Evolutionary conservation across 2,888 invertebrate species (phyloP).

Genomic region (Drosophila phalerata): DNA sequence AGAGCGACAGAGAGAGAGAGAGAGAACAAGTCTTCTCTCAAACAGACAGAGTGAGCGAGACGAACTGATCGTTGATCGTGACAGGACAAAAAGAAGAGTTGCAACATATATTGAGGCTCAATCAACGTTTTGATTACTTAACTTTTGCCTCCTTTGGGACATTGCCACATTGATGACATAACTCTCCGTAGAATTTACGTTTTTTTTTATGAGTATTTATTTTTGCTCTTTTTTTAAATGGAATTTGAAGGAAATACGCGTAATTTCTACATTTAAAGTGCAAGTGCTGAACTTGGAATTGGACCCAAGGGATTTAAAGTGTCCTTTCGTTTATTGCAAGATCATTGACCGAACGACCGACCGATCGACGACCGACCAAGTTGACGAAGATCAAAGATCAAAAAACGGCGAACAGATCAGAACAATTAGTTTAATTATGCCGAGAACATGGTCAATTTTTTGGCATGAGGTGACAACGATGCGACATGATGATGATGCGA

Average conservation of each 20-base stretch:
- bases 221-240: conserved; percentile 1
- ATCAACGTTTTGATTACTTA: conserved; percentile 63
- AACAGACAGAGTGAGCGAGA: not conserved
- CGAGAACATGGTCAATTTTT: conserved; percentile 59
- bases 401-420: conserved; percentile 38
- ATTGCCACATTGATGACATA: conserved; percentile 76
- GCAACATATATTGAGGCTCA: conserved; percentile 9
- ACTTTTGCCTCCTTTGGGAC: conserved; percentile 44
- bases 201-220: not conserved
- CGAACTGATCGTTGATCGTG: conserved; percentile 36
- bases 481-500: conserved; percentile 74
- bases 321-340: conserved; percentile 23
- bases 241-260: conserved; percentile 33
- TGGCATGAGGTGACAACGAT: conserved; percentile 80
- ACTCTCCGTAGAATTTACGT: conserved; percentile 43
- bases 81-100: conserved; percentile 32
- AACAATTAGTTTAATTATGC: conserved; percentile 80
- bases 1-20: not conserved
- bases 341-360: conserved; percentile 71
- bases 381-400: conserved; percentile 70
- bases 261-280: conserved; percentile 75
- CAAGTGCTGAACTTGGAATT: conserved; percentile 79
- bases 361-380: conserved; percentile 1
- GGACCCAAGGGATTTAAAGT: conserved; percentile 67
- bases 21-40: no score